These are phyloP conservation scores for Leptopilina clavipes DNA, from an alignment of 1,140 invertebrate genomes.

Conservation along the genomic window DNA sequence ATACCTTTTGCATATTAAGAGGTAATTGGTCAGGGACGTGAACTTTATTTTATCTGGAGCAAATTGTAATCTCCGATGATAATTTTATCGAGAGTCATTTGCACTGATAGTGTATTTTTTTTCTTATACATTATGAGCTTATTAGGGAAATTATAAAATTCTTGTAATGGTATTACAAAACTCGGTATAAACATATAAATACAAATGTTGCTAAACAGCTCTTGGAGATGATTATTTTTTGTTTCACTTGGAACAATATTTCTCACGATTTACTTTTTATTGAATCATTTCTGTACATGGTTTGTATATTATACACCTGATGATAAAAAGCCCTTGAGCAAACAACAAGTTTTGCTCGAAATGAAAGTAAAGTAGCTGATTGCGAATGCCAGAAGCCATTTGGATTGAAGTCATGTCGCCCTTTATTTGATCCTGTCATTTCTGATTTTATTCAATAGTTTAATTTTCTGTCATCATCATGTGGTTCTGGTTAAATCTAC, in stretches of 20 bases:
- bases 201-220: too few species aligned
- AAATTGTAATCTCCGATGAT: conserved; percentile 6
- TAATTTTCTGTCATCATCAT: not conserved
- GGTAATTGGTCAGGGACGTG: conserved; percentile 19
- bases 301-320: not conserved
- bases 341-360: conserved; percentile 48
- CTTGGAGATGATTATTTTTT: not conserved
- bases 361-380: conserved; percentile 56
- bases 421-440: not conserved
- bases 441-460: not conserved
- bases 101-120: too few species aligned
- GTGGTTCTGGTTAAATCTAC: too few species aligned
- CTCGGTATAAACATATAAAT: too few species aligned
- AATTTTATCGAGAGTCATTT: too few species aligned
- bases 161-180: too few species aligned
- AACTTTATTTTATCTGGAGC: conserved; percentile 40
- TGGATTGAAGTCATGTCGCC: conserved; percentile 28
- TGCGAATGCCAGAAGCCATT: conserved; percentile 48
- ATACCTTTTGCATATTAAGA: not conserved
- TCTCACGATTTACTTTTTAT: not conserved
- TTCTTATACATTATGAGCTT: too few species aligned
- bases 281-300: conserved; percentile 1
- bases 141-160: not conserved
- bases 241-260: not conserved
- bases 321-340: conserved; percentile 53